Conservation (phyloP, 2,113 vertebrate genomes). For the Thryonomys swinderianus region DNA sequence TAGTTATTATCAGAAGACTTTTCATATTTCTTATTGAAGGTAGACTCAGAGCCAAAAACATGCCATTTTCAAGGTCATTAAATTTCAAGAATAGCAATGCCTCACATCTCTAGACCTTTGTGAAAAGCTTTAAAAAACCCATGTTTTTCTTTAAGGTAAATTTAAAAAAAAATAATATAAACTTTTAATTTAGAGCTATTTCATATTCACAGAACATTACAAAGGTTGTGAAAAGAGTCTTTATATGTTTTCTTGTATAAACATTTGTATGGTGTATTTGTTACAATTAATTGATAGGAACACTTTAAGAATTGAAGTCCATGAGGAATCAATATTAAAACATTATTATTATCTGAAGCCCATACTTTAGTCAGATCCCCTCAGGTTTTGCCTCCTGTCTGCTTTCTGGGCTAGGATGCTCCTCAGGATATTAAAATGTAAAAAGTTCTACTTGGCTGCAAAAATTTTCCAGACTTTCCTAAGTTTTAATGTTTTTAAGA, state of each 20-base stretch:
- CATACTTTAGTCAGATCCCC: neutral
- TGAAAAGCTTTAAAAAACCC: neutral
- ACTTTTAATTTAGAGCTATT: neutral
- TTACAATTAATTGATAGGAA: neutral
- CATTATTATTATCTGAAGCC: neutral
- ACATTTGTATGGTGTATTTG: neutral
- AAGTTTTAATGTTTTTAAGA: neutral
- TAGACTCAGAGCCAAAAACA: neutral
- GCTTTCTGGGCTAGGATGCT: neutral
- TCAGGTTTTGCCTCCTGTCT: neutral
- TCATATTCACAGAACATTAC: neutral
- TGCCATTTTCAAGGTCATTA: neutral
- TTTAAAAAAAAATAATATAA: neutral
- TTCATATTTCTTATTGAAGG: conserved; percentile 26
- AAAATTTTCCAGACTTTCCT: neutral
- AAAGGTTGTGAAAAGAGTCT: neutral
- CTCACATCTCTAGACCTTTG: neutral
- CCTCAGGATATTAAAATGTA: accelerated
- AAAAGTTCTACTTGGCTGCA: neutral
- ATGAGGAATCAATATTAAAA: neutral
- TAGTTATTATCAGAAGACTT: neutral
- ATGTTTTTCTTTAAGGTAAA: neutral
- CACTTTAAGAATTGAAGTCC: neutral
- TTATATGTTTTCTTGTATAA: neutral
- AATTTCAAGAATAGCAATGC: neutral